Percentiles rank a stretch among this genome's conserved stretches.
Evolutionary conservation across 2,797 vertebrate species (phyloP).

Genomic region (Limnodromus scolopaceus): DNA sequence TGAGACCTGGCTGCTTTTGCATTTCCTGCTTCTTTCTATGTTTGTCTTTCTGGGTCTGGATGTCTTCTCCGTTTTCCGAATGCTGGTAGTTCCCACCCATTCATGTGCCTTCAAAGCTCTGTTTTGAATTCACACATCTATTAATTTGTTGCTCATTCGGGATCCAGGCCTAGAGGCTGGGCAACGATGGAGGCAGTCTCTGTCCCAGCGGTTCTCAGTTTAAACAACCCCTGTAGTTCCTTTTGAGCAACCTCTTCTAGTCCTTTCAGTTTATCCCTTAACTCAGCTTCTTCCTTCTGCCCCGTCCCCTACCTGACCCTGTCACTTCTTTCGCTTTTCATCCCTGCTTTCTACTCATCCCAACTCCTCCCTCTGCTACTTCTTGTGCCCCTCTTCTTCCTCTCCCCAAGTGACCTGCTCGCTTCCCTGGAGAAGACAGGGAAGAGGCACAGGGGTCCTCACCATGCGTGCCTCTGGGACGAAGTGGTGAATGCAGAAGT

Average conservation of each 20-base stretch:
- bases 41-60: neutral
- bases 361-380: neutral
- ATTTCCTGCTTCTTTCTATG: neutral
- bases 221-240: neutral
- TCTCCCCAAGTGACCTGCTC: neutral
- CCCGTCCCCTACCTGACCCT: neutral
- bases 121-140: neutral
- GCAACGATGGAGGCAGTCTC: neutral
- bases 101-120: neutral
- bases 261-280: neutral
- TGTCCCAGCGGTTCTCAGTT: neutral
- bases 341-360: neutral
- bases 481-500: neutral
- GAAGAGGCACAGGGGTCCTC: neutral
- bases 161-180: neutral
- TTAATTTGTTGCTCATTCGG: neutral
- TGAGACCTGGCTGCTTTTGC: neutral
- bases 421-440: neutral
- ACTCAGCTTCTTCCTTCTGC: neutral
- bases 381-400: neutral
- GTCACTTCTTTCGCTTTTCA: neutral
- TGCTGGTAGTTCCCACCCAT: neutral
- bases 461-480: rapidly evolving
- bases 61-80: neutral
- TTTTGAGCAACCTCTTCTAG: neutral